Percentiles rank a stretch among this genome's conserved stretches.
phyloP scores from a whole-genome alignment of 2,113 vertebrate genomes.

The Irena cyanogastra region DNA sequence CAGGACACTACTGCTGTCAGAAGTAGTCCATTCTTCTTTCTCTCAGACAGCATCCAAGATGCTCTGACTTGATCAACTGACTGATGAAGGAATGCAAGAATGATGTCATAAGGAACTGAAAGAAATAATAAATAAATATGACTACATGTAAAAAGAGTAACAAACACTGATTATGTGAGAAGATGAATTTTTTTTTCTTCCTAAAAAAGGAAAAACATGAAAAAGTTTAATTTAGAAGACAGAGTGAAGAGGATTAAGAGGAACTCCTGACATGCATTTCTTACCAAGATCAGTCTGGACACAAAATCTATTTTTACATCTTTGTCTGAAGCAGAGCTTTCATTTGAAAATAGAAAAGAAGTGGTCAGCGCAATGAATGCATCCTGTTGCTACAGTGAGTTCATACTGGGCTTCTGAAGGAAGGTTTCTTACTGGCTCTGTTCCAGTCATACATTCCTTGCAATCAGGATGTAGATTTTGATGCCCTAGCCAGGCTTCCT shows the following conservation, averaged over 20 bases:
- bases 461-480: not conserved
- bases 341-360: not conserved
- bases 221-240: not conserved
- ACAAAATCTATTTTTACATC: not conserved
- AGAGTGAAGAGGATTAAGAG: not conserved
- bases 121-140: not conserved
- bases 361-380: not conserved
- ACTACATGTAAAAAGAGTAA: not conserved
- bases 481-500: not conserved
- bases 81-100: not conserved
- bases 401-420: not conserved
- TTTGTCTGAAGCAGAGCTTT: not conserved
- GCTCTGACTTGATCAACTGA: not conserved
- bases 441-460: not conserved
- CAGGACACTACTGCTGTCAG: not conserved
- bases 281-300: not conserved
- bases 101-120: not conserved
- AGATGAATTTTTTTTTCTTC: not conserved
- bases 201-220: not conserved
- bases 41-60: not conserved
- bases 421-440: not conserved
- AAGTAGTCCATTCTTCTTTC: not conserved
- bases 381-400: not conserved
- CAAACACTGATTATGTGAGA: not conserved
- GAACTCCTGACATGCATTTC: not conserved